Percentiles rank a stretch among this genome's conserved stretches.
Conservation (phyloP, 2,888 invertebrate genomes). For the Lepidonotus clava region DNA sequence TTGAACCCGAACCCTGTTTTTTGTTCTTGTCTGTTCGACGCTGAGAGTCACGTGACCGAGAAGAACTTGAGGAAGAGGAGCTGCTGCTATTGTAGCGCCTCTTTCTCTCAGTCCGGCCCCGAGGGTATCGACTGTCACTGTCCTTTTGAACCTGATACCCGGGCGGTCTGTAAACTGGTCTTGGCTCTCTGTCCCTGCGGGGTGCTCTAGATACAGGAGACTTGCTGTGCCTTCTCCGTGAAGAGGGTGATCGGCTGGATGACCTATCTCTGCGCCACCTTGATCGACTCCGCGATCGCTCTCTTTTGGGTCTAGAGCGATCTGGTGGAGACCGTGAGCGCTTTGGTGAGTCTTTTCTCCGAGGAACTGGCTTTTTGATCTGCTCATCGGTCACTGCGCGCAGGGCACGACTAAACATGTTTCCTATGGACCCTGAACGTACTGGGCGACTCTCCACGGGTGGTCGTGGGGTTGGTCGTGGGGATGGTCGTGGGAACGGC, state of each 20-base stretch:
- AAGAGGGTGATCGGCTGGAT: too few species aligned
- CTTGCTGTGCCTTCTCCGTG: not conserved
- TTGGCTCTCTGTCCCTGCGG: not conserved
- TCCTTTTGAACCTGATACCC: not conserved
- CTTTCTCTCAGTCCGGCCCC: not conserved
- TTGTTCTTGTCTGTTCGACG: too few species aligned
- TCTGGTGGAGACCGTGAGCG: not conserved
- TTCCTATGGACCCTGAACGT: too few species aligned
- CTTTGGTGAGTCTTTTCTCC: not conserved
- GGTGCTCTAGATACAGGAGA: not conserved
- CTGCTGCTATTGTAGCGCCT: not conserved
- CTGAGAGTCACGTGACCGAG: too few species aligned
- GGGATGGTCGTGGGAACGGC: too few species aligned
- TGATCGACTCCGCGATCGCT: not conserved
- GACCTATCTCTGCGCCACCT: too few species aligned
- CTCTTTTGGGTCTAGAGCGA: not conserved
- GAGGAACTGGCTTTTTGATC: not conserved
- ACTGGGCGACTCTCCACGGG: too few species aligned
- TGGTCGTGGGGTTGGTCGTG: too few species aligned
- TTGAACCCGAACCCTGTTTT: too few species aligned
- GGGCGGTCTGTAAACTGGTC: not conserved
- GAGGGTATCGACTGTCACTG: not conserved
- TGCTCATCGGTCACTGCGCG: slow-evolving; percentile 25
- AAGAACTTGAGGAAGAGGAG: too few species aligned
- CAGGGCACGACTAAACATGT: not conserved